Base-by-base conservation (phyloP, 2,888 invertebrate species). In the Pandemis heparana region DNA sequence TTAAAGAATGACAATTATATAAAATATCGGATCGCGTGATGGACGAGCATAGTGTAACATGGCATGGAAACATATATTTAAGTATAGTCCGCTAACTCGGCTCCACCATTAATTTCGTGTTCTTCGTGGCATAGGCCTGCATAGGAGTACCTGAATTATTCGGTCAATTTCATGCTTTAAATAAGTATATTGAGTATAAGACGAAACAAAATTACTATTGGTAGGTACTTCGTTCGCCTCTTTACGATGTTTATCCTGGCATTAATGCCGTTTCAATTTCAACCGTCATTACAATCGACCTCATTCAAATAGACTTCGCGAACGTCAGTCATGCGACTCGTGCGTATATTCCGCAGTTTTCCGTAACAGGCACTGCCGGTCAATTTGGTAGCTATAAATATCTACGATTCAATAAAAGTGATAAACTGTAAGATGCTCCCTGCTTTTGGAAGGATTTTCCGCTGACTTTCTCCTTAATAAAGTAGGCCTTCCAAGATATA, bases 331-430 rank as follows among this genome's bases (percentile, higher is more conserved):
- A 90, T 73, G 63, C 63, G 63, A 73, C 68, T 73, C 68, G 63
- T 73, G 56, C 16, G 48, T 59, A 59, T 70, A 85, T 80, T 82
- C 79, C 82, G 88, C 83, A 87, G 83, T 83, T 80, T 79, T 78
- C 82, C 79, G 86, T 89, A 89, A 88, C 91, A 85, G 89, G 91
- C 85, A 89, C 90, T 65, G 65, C 74, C 69, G 73, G 18, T 74
- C 64, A 74, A 74, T 74, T 74, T 70, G 43, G 10, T 41, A 70
- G 14, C 63, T 70, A 74, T 70, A 70, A 74, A 74, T 70, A 74
- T 48, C 70, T 41, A 56, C 23, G 60, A 32, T 65, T 43, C 43
- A 70, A 74, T 51, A 16, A 59, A 60, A 43, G 60, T 63, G 64
- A 46, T 65, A 38, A 65, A 65, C 56, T 63, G 32, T 68, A 41